Evolutionary conservation across 35 echinoderm and acorn worm species (phyloP), one percentile per base, ranked within the genome.

Genomic region (Apostichopus parvimensis): DNA sequence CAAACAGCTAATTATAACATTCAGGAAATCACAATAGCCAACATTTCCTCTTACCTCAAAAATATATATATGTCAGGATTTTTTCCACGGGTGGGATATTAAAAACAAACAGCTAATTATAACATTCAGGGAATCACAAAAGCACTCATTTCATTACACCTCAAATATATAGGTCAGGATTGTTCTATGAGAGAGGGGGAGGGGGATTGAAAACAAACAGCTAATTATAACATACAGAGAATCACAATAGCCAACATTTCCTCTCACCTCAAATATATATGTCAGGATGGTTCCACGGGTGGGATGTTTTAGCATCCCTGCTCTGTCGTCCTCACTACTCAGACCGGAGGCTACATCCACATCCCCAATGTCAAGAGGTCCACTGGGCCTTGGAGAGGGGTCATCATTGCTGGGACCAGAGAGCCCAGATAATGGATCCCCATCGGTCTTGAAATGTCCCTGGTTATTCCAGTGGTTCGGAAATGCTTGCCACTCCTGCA

Each of bases 81-180:
- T 73, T 73, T 93, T 58, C 96, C 94, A 65, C 92, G 82, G 3
- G 94, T n/a, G 34, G 34, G 34, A 1, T 0, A 45, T 45, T 45
- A 0, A 45, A 45, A 45, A 45, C 34, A 45, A 45, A 0, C 34
- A 45, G 34, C 34, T 45, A 45, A 45, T 45, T 45, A 45, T 45
- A 45, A 45, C 34, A 45, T 45, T 0, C 34, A 45, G 34, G 34
- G 2, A 45, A 45, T 4, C 34, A 45, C 34, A 45, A 45, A 4
- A 45, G 34, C 34, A n/a, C n/a, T n/a, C 5, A 11, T 79, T 79
- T 79, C 13, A 7, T 18, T 15, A 22, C 88, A 98, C 96, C 93
- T 98, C 96, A 95, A 95, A 98, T 81, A 98, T 92, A 60, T 98
- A 98, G 1, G 96, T 98, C 1, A 95, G 79, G 8, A 98, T 28